Conservation (phyloP, 2,888 invertebrate species). For the Hypena proboscidalis region DNA sequence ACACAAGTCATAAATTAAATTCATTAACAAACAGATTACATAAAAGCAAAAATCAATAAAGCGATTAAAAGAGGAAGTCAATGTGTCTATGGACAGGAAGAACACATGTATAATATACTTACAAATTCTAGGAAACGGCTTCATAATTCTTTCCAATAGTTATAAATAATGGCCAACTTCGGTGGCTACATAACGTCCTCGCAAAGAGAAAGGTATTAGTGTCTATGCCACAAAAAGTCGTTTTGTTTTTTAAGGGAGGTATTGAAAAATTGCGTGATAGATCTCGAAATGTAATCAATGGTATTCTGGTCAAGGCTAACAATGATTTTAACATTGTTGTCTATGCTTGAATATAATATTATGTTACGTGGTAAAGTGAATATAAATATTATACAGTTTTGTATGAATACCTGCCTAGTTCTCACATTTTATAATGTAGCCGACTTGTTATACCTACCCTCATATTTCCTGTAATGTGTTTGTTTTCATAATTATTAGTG, state of each 20-base stretch:
- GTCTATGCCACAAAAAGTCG: slow-evolving; percentile 1
- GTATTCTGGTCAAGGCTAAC: slow-evolving; percentile 1
- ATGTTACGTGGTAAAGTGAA: no score
- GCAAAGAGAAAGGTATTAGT: slow-evolving; percentile 9
- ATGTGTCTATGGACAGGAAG: no score
- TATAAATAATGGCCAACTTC: background rate
- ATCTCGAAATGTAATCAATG: slow-evolving; percentile 4
- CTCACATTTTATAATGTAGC: no score
- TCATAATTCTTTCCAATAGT: background rate
- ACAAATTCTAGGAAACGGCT: slow-evolving; percentile 5
- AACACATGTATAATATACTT: background rate
- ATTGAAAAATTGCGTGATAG: slow-evolving; percentile 6
- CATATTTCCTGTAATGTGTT: no score
- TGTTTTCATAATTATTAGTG: no score
- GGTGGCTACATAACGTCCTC: slow-evolving; percentile 1
- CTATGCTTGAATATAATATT: background rate
- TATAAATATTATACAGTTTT: no score
- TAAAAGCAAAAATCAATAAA: no score
- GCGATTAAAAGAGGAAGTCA: no score
- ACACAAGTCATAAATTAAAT: no score
- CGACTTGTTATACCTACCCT: no score
- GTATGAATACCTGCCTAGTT: no score
- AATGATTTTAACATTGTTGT: slow-evolving; percentile 1
- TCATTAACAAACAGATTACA: no score
- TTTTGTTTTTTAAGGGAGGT: slow-evolving; percentile 2